Evolutionary conservation across 2,888 invertebrate genomes (phyloP), one percentile per base, ranked within the genome.

Genomic region (Leptura quadrifasciata): DNA sequence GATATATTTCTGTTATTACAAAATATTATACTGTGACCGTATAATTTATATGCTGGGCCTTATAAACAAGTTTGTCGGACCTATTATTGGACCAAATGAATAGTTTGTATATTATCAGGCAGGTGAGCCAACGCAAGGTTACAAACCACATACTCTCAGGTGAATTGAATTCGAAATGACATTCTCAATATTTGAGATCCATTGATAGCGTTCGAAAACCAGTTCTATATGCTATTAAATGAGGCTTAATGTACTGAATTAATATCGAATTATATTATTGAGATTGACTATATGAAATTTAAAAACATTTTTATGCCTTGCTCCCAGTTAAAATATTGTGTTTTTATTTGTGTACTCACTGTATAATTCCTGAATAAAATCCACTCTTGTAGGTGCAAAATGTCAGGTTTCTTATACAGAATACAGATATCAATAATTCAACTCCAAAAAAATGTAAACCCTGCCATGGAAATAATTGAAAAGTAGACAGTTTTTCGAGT

Each of bases 221-320:
- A 83, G 85, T 85, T 84, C 77, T 77, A 77, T 76, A 79, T 78
- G 77, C 78, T 79, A 80, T 82, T 73, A 84, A 85, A 84, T 83
- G 83, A 84, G 79, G 73, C 81, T 84, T 86, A 85, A 86, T 85
- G 85, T 85, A 84, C 81, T 85, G 86, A 86, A 81, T 86, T 86
- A 86, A 85, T 86, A 77, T 76, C 78, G 84, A 83, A 85, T 86
- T 84, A 82, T 83, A 82, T 84, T 83, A 84, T 83, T 80, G 82
- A 81, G 80, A 84, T 84, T 80, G 83, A 79, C 79, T 77, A 78
- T 82, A 84, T 83, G 82, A 84, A 85, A 83, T 83, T 83, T 81
- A 75, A 84, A 84, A 80, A 80, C 76, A 82, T 81, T 82, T 82
- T 83, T 82, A 80, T 80, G 80, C 75, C 63, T 57, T 58, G 68